Base-by-base conservation (phyloP, 35 echinoderm and acorn worm genomes). In the Apostichopus japonicus region DNA sequence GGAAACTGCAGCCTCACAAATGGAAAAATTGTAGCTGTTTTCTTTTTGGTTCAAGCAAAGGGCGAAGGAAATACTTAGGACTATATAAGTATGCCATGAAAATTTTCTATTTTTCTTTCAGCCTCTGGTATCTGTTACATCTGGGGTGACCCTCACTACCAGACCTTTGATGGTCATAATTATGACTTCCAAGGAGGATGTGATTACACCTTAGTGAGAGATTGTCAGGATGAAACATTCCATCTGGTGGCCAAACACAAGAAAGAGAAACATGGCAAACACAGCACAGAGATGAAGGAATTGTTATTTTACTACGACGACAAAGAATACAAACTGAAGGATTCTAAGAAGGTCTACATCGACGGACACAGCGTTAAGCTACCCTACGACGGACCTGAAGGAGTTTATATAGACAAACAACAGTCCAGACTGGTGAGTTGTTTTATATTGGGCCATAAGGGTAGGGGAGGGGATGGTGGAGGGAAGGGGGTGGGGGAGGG, bases 101-200 rank as follows among this genome's bases (percentile, higher is more conserved):
- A 3, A 44, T 1, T 44, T 44, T 44, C 33, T 44, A 44, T 44
- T 44, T 44, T 44, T 44, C 33, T 44, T 83, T 24, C 44, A 98
- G 96, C 77, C 15, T 86, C 86, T 33, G 92, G 94, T 19, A 94
- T 98, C 16, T 98, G 96, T 81, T 98, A 95, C 75, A 95, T 95
- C 10, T 95, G 88, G 93, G 94, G 94, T 25, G 92, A 95, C 77
- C 94, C 96, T 33, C 94, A 98, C 83, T 98, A 95, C 92, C 61
- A 94, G 81, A 98, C 96, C 14, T 98, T 98, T 79, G 96, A 98
- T 56, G 83, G 71, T 3, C 55, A 79, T 53, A 91, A 83, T 86
- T 91, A 98, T 73, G 86, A 95, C 89, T 98, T 95, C 67, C 92
- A 95, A 27, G 94, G 96, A n/a, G 90, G 88, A 24, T 98, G 96